A percentile compares a stretch with the other conserved stretches of the same genome.
Evolutionary conservation across 2,888 invertebrate genomes (phyloP).

Genomic region (Spialia ferax): DNA sequence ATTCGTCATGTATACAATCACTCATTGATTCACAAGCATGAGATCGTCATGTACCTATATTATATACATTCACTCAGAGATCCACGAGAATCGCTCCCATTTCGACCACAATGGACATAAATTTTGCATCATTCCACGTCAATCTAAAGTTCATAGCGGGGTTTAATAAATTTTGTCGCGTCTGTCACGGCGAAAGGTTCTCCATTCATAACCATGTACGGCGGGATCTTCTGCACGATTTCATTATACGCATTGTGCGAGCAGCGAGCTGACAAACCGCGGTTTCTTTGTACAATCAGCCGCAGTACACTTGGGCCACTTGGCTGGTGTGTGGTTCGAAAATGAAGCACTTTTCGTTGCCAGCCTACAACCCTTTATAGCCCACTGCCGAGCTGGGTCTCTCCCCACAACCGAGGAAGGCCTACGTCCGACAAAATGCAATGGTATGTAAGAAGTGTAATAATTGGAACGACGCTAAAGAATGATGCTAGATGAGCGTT

Average conservation of each 20-base stretch:
- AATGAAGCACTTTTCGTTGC: slow-evolving; percentile 15
- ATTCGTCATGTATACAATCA: not conserved
- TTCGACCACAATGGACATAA: slow-evolving; percentile 12
- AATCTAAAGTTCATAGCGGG: slow-evolving; percentile 30
- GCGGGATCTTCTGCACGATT: slow-evolving; percentile 35
- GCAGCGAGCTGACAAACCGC: slow-evolving; percentile 23
- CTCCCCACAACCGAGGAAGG: too few species aligned
- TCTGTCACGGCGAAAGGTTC: slow-evolving; percentile 24
- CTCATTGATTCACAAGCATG: not conserved
- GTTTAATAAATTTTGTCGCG: slow-evolving; percentile 33
- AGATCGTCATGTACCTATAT: too few species aligned
- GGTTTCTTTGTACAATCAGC: slow-evolving; percentile 38
- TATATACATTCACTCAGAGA: not conserved
- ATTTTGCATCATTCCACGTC: slow-evolving; percentile 25
- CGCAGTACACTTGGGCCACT: slow-evolving; percentile 9
- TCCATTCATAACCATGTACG: slow-evolving; percentile 28
- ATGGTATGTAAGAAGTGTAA: not conserved
- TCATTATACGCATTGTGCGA: slow-evolving; percentile 32
- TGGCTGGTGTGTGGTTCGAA: slow-evolving; percentile 14
- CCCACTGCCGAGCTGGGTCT: too few species aligned
- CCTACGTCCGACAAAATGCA: not conserved
- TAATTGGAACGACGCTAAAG: not conserved
- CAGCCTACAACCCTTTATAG: too few species aligned
- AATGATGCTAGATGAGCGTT: too few species aligned
- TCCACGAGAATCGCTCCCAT: not conserved